These are phyloP conservation scores for Panorpa germanica DNA, from an alignment of 2,888 invertebrate species.

Conservation along the genomic window DNA sequence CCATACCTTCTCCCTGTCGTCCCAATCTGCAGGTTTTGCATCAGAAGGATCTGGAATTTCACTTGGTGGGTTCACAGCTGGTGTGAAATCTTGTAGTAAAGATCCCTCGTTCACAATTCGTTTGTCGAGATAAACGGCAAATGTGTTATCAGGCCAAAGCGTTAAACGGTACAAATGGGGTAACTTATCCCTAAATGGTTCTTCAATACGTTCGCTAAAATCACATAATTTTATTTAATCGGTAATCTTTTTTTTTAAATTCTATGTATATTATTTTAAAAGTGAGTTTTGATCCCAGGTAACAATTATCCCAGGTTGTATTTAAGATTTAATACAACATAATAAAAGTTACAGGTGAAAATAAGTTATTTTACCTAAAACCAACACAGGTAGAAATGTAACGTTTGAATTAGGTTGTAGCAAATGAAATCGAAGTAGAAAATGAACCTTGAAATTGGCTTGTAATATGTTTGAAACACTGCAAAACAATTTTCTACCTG, in stretches of 20 bases:
- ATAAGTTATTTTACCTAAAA: too few relatives aligned
- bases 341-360: slow-evolving; percentile 8
- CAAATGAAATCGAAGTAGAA: too few relatives aligned
- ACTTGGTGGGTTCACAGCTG: slow-evolving; percentile 85
- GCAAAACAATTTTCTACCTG: too few relatives aligned
- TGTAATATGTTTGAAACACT: too few relatives aligned
- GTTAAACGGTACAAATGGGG: slow-evolving; percentile 75
- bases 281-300: too few relatives aligned
- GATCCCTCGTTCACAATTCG: slow-evolving; percentile 71
- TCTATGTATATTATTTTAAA: too few relatives aligned
- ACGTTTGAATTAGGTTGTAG: too few relatives aligned
- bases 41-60: slow-evolving; percentile 87
- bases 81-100: slow-evolving; percentile 74
- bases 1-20: slow-evolving; percentile 61
- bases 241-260: too few relatives aligned
- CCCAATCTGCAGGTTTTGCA: slow-evolving; percentile 82
- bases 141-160: slow-evolving; percentile 61
- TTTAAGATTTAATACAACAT: slow-evolving; percentile 6
- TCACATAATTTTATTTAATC: too few relatives aligned
- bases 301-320: too few relatives aligned
- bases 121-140: slow-evolving; percentile 65
- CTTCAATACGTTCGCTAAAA: slow-evolving; percentile 58
- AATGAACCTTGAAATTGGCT: too few relatives aligned
- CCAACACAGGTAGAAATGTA: too few relatives aligned
- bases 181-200: slow-evolving; percentile 79